Evolutionary conservation across 2,797 vertebrate genomes (phyloP).

Genomic region (Gallirallus australis): DNA sequence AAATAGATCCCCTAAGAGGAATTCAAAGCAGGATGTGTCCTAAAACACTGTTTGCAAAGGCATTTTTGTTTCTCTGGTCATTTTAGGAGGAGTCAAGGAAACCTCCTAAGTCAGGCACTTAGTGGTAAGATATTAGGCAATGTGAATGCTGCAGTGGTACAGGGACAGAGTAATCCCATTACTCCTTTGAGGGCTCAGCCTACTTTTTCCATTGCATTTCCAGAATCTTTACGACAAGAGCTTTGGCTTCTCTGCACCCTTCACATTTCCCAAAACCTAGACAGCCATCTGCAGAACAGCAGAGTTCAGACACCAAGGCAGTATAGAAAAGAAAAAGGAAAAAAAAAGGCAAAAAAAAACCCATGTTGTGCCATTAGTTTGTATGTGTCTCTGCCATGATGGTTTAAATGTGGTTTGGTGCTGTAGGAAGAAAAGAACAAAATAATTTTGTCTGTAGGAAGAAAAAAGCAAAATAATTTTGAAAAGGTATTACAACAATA

Average conservation of each 20-base stretch:
- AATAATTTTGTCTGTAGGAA: neutral
- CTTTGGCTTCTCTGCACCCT: neutral
- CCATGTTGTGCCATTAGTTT: neutral
- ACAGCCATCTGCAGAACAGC: neutral
- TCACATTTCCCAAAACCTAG: neutral
- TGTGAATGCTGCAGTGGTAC: neutral
- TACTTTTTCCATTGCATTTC: neutral
- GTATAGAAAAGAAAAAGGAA: neutral
- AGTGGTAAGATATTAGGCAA: neutral
- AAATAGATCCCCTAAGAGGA: neutral
- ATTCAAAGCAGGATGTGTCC: neutral
- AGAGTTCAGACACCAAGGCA: neutral
- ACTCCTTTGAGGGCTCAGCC: neutral
- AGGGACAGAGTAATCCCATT: neutral
- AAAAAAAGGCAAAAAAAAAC: no score
- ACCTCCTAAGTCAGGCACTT: neutral
- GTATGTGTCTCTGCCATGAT: neutral
- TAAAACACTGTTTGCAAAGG: neutral
- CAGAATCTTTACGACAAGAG: neutral
- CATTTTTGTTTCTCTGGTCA: neutral
- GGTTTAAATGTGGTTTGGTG: neutral
- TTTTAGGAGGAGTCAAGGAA: neutral
- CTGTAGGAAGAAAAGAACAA: neutral
- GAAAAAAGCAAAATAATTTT: neutral
- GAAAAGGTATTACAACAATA: neutral